A percentile compares a stretch with the other conserved stretches of the same genome.
These are phyloP conservation scores for Zaprionus tsacasi DNA, from an alignment of 1,140 invertebrate species.

Conservation along the genomic window DNA sequence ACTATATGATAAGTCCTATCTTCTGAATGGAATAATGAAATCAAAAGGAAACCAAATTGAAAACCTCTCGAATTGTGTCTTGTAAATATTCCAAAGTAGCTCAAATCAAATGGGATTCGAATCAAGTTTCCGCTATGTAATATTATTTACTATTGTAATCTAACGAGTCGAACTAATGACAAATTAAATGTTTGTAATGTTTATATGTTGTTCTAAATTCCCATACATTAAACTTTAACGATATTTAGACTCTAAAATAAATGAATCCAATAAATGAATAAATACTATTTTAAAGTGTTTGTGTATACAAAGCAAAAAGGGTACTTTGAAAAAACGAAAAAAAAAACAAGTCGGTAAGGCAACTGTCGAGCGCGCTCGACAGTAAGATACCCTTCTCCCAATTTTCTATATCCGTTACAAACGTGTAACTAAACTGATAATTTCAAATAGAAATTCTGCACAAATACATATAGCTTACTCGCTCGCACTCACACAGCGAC, in stretches of 20 bases:
- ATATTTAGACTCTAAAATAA: conserved; percentile 62
- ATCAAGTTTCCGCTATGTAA: conserved; percentile 47
- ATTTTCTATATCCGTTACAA: no score
- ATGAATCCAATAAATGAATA: conserved; percentile 52
- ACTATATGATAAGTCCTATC: conserved; percentile 20
- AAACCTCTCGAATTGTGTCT: conserved; percentile 42
- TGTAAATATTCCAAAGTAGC: conserved; percentile 67
- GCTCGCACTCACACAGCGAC: no score
- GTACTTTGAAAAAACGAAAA: no score
- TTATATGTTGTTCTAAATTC: conserved; percentile 74
- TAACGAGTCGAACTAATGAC: conserved; percentile 26
- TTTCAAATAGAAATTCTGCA: no score
- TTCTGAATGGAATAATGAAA: conserved; percentile 27
- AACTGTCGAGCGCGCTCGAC: no score
- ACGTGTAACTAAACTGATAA: no score
- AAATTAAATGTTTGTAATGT: conserved; percentile 77
- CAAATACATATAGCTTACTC: no score
- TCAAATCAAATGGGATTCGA: conserved; percentile 62
- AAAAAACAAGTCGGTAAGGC: no score
- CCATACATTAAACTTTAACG: conserved; percentile 52
- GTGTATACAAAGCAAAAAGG: no score
- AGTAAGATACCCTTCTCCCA: no score
- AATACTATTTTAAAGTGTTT: conserved; percentile 20
- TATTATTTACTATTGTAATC: conserved; percentile 37
- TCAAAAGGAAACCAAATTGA: conserved; percentile 21